Conservation (phyloP, 1,140 invertebrate genomes). For the Diabrotica undecimpunctata region DNA sequence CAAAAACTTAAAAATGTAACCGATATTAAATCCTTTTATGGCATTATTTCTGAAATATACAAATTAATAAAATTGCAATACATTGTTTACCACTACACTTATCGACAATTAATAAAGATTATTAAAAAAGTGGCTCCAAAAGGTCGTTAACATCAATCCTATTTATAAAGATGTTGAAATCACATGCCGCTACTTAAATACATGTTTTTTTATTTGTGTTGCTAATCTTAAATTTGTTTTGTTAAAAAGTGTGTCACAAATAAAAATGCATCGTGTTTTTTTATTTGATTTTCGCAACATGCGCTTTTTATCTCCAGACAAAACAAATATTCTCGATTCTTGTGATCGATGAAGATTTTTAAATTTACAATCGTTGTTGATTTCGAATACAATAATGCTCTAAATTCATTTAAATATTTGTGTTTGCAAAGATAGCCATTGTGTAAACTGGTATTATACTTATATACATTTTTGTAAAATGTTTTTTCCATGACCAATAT, state of each 20-base stretch:
- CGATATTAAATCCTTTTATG: too few species aligned
- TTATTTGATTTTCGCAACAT: constrained; percentile 24
- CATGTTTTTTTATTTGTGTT: constrained; percentile 17
- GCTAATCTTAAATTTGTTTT: constrained; percentile 26
- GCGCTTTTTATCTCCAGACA: constrained; percentile 32
- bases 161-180: constrained; percentile 20
- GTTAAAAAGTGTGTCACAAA: constrained; percentile 30
- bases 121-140: not conserved
- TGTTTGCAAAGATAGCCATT: too few species aligned
- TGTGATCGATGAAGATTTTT: not conserved
- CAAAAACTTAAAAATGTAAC: too few species aligned
- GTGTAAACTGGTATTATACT: too few species aligned
- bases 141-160: not conserved
- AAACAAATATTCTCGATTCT: constrained; percentile 22
- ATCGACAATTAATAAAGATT: not conserved
- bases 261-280: constrained; percentile 20
- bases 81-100: too few species aligned
- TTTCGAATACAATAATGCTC: constrained; percentile 1
- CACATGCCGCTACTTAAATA: not conserved
- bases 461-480: too few species aligned
- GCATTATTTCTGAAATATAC: too few species aligned
- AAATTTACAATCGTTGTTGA: constrained; percentile 1
- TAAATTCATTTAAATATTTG: constrained; percentile 17
- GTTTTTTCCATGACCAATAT: too few species aligned
- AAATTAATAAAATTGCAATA: too few species aligned